A percentile compares a stretch with the other conserved stretches of the same genome.
Evolutionary conservation across 2,797 vertebrate genomes (phyloP).

Genomic region (Loriculus beryllinus): DNA sequence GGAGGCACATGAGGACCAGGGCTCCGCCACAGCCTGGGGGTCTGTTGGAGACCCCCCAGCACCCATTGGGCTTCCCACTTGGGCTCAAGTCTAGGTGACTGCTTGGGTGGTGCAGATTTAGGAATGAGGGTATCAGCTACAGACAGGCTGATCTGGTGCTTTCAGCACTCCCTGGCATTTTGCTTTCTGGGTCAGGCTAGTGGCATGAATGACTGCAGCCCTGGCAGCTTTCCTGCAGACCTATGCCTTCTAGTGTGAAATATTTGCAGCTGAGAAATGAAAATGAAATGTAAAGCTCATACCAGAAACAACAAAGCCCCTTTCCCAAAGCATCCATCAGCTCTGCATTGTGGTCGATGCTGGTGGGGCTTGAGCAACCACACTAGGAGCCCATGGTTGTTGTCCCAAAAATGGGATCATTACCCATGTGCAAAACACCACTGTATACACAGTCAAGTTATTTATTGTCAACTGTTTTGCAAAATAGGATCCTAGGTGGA

Average conservation of each 20-base stretch:
- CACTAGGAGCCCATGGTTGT: background rate
- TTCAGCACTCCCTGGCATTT: background rate
- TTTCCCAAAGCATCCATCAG: background rate
- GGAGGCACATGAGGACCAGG: accelerated
- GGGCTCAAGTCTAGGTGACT: background rate
- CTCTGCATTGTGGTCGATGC: accelerated
- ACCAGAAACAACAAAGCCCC: background rate
- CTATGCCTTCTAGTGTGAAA: background rate
- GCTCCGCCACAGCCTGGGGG: accelerated
- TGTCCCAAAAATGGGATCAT: background rate
- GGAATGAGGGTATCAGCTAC: background rate
- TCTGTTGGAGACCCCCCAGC: background rate
- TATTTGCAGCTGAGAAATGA: background rate
- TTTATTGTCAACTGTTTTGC: background rate
- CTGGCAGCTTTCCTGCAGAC: background rate
- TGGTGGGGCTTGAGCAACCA: background rate
- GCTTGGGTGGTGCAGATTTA: background rate
- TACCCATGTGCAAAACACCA: background rate
- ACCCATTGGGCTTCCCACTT: accelerated
- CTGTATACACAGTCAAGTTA: background rate
- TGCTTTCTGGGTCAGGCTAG: background rate
- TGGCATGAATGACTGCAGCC: background rate
- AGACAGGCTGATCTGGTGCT: background rate
- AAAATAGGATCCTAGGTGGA: background rate
- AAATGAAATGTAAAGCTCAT: background rate